Evolutionary conservation across 1,140 invertebrate species (phyloP), one percentile per base, ranked within the genome.

Genomic region (Cryptotermes secundus): DNA sequence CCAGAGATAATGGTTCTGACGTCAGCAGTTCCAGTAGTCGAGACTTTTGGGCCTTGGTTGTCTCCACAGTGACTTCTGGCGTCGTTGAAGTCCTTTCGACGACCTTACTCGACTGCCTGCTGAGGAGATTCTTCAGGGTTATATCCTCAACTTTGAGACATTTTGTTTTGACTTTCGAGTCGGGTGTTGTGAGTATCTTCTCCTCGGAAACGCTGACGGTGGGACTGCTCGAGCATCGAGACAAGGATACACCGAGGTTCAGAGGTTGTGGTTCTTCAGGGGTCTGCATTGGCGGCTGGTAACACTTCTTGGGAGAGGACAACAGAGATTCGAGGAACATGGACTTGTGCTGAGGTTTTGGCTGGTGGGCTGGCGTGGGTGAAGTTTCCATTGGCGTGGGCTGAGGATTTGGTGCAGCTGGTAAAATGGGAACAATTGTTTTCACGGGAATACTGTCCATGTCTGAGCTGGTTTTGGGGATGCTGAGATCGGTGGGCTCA

Each of bases 191-290:
- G 80, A 89, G 86, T 86, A 89, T 90, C 2, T 91, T 91, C 89
- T 93, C 92, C 86, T 93, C 92, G 0, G 92, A 92, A 86, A 93
- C 93, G 85, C 91, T 93, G 0, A 93, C 92, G 12, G 92, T 92
- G 2, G 92, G 92, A 88, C 92, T 93, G 3, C 92, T 91, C 34
- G 92, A 92, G 87, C 93, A 92, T 85, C 92, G 89, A 88, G 91
- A 91, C 1, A 90, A 89, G 26, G 90, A 91, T 0, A 90, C 90
- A n/a, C 12, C 92, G 85, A 14, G 92, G 90, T 89, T 92, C 92
- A 85, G 92, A 87, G 87, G 92, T 92, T 79, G 42, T 26, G 83
- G 79, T 4, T 85, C 38, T 72, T 85, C 31, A 34, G 80, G 36
- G 72, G 65, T 19, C 24, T 84, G 53, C 22, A n/a, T 22, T 34